Evolutionary conservation across 2,797 vertebrate species (phyloP), one percentile per base, ranked within the genome.

Genomic region (Amphiprion clarkii): DNA sequence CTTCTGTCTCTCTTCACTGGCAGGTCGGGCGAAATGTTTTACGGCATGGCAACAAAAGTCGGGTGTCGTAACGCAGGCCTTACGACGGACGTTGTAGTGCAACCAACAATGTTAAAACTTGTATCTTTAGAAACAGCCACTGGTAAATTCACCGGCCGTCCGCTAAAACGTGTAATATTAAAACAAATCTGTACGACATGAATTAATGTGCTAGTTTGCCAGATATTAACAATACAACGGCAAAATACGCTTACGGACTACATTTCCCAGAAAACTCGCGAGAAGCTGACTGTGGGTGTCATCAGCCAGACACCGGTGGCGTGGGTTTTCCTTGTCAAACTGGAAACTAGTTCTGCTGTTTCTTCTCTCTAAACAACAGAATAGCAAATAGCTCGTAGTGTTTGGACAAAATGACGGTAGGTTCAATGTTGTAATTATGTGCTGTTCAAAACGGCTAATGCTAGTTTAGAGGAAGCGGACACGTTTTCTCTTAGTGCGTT

Each of bases 21-120:
- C 94, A 94, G 91, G 82, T 93, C 92, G 90, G 75, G 75, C 79
- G 42, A 89, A 85, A 65, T 80, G 87, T 13, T 94, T 93, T 94
- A 92, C 93, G 90, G 87, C 92, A 90, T 89, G 74, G 84, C 68
- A 90, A 92, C 84, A 85, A 67, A 76, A 81, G 42, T 67, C 55
- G 56, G 84, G 46, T 14, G 85, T 86, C 88, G 87, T 75, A 84
- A 92, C 42, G 61, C 66, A 2, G 16, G 53, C 16, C 46, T 4
- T 42, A 19, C 12, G 55, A 53, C 59, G n/a, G 9, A 57, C 21
- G 60, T 58, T 62, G 17, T 5, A 36, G 23, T 51, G 25, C 11
- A 31, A 31, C 10, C 9, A 8, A 14, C 13, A 3, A 17, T 44
- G 42, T 2, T 44, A 17, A 44, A 14, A 44, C 42, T 17, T 5